Base-by-base conservation (phyloP, 2,888 invertebrate genomes). In the Lymantria monacha region DNA sequence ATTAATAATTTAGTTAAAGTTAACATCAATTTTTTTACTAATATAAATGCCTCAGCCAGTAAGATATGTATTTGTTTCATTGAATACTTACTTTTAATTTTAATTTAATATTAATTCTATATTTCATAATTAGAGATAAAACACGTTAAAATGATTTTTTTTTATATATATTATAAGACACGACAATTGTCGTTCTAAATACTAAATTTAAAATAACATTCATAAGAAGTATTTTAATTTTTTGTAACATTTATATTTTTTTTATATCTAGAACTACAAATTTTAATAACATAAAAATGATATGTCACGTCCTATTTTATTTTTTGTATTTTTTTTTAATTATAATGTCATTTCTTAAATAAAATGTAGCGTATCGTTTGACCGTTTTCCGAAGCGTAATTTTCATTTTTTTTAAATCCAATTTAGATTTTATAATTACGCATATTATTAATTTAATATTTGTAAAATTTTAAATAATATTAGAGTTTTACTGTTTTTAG, bases 41-140 rank as follows among this genome's bases (percentile, higher is more conserved):
- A 69, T 81, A 81, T 87, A 90, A 90, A 91, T 91, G 91, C 92
- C 91, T 85, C 91, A 91, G 91, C 91, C 91, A 91, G 85, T 74
- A 75, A 66, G 88, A 91, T 91, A 90, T 91, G 87, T 92, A 83
- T 85, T 79, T 63, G 86, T 90, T 90, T 89, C 83, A 82, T 82
- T 78, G 67, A 85, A 85, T 79, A 85, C 83, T 86, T 87, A 87
- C 63, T 70, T 22, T 30, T 79, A 67, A 51, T 57, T 49, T 53
- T 69, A 70, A 51, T 59, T 78, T 75, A 46, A 49, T 46, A 42
- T 76, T 72, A 79, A 74, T n/a, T 71, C 63, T 69, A 67, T 71
- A 76, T 40, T 40, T 13, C 72, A 67, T 78, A 77, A 74, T 79
- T 77, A 81, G 76, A 76, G 79, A 79, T 82, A 79, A 86, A 80